Percentiles rank a stretch among this genome's conserved stretches.
phyloP scores from a whole-genome alignment of 2,113 vertebrate species.

The Progne subis region DNA sequence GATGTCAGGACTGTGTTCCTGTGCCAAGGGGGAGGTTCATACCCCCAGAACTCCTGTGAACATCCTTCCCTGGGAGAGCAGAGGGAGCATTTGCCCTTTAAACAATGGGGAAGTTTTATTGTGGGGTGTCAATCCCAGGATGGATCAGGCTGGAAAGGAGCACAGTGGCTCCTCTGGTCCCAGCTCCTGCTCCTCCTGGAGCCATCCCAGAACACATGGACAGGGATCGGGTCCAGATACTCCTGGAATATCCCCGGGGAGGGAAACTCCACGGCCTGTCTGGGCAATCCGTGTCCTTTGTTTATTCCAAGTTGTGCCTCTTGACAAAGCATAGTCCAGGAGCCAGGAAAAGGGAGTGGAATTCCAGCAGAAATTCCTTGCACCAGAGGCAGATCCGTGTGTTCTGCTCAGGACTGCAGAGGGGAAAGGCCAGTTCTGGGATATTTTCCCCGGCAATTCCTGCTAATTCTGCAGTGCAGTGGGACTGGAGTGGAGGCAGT shows the following conservation, averaged over 20 bases:
- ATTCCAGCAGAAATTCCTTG: neutral
- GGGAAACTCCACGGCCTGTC: neutral
- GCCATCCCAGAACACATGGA: neutral
- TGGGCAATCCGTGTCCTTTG: neutral
- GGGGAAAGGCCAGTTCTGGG: neutral
- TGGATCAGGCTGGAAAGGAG: neutral
- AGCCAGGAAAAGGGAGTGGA: neutral
- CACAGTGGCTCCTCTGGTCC: neutral
- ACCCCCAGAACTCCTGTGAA: neutral
- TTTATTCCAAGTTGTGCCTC: neutral
- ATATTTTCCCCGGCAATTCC: neutral
- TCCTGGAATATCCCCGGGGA: neutral
- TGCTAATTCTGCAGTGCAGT: too few relatives aligned
- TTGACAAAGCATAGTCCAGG: neutral
- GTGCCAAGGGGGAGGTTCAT: too few relatives aligned
- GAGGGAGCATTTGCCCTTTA: neutral
- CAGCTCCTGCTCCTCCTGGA: neutral
- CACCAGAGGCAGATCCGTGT: neutral
- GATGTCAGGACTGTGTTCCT: neutral
- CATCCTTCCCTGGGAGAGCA: neutral
- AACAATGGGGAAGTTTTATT: neutral
- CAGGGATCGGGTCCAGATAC: neutral
- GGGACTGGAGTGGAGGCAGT: too few relatives aligned
- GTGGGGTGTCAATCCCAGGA: neutral
- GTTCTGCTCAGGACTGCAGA: neutral